These are phyloP conservation scores for Lithodes maja DNA, from an alignment of 2,888 invertebrate species.

Conservation along the genomic window DNA sequence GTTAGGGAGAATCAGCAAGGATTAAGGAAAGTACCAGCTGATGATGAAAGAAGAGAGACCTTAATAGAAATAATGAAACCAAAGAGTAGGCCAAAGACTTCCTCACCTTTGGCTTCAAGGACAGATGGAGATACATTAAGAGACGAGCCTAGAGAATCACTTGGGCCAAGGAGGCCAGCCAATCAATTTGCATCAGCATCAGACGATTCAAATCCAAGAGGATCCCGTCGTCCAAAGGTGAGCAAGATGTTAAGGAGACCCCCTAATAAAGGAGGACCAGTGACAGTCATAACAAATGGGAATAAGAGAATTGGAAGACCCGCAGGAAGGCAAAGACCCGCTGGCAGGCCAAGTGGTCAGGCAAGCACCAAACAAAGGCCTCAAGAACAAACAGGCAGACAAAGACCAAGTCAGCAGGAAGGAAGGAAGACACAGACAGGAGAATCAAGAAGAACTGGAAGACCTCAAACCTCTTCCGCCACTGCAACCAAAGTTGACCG, in stretches of 20 bases:
- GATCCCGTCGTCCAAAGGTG: not conserved
- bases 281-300: not conserved
- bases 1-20: not conserved
- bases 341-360: not conserved
- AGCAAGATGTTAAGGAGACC: constrained; percentile 1
- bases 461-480: not conserved
- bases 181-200: not conserved
- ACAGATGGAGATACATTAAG: not conserved
- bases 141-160: not conserved
- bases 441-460: not conserved
- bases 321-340: not conserved
- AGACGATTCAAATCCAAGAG: not conserved
- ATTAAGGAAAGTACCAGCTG: not conserved
- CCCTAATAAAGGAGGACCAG: not conserved
- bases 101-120: not conserved
- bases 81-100: constrained; percentile 1
- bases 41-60: constrained; percentile 6
- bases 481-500: not conserved
- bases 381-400: not conserved
- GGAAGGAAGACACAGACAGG: not conserved
- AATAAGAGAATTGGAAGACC: not conserved
- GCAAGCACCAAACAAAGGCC: not conserved
- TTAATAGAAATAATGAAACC: constrained; percentile 19
- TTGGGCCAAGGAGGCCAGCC: not conserved
- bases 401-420: constrained; percentile 10